phyloP scores from a whole-genome alignment of 1,140 invertebrate species.

The Colletes latitarsis region DNA sequence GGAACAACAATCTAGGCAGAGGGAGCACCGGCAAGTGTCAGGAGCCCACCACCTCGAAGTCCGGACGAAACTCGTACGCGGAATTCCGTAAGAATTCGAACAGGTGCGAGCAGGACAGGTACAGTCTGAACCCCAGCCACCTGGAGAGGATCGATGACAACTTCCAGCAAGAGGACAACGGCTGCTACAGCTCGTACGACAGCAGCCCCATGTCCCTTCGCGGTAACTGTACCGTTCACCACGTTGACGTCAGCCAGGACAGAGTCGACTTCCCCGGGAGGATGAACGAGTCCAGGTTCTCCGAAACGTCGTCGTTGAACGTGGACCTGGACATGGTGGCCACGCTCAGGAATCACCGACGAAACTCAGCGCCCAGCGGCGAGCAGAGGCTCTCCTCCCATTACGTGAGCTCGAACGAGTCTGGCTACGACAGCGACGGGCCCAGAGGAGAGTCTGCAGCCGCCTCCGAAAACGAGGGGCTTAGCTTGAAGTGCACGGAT shows the following conservation, averaged over 20 bases:
- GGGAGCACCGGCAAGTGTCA: conserved; percentile 56
- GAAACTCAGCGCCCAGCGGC: conserved; percentile 74
- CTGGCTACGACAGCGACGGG: conserved; percentile 91
- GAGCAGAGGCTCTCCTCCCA: conserved; percentile 80
- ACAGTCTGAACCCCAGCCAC: conserved; percentile 68
- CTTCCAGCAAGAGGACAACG: conserved; percentile 59
- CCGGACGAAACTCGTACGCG: conserved; percentile 69
- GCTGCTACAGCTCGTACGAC: conserved; percentile 56
- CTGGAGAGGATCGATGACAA: conserved; percentile 73
- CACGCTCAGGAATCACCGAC: conserved; percentile 70
- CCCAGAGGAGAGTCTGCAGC: conserved; percentile 78
- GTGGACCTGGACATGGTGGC: conserved; percentile 69
- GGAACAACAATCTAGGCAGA: conserved; percentile 45
- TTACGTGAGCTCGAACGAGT: conserved; percentile 91
- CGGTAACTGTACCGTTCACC: not conserved
- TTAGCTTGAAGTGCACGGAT: conserved; percentile 73
- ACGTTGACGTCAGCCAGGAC: conserved; percentile 40
- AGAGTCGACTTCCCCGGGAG: conserved; percentile 40
- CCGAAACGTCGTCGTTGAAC: conserved; percentile 63
- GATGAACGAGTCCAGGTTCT: conserved; percentile 65
- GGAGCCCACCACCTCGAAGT: conserved; percentile 50
- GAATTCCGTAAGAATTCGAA: conserved; percentile 63
- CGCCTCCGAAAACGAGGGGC: conserved; percentile 73
- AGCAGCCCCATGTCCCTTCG: conserved; percentile 59
- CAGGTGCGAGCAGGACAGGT: conserved; percentile 72